Percentiles rank a stretch among this genome's conserved stretches.
Conservation (phyloP, 2,888 invertebrate species). For the Trissonchulus sp. region DNA sequence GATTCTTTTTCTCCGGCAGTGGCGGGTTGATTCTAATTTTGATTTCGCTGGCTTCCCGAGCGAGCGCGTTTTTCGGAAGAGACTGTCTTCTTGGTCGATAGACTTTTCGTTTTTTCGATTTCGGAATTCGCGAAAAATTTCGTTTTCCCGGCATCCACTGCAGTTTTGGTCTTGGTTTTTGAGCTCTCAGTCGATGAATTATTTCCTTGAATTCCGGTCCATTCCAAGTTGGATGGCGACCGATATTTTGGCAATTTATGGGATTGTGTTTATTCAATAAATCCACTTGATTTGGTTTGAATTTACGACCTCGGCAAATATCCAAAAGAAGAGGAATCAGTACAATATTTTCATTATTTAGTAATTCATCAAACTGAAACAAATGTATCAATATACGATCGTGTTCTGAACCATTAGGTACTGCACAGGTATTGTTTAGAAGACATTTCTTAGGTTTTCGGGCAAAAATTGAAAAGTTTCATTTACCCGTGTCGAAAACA, state of each 20-base stretch:
- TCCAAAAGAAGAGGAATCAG: no score
- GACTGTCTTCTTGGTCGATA: not conserved
- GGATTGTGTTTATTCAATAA: not conserved
- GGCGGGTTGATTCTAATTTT: not conserved
- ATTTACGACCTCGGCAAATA: no score
- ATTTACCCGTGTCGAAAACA: no score
- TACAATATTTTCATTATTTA: no score
- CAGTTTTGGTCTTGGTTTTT: not conserved
- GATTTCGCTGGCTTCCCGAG: not conserved
- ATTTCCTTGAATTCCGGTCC: not conserved
- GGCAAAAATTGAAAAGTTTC: no score
- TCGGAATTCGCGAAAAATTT: not conserved
- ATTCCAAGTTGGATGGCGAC: not conserved
- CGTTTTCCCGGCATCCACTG: not conserved
- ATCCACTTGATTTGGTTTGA: no score
- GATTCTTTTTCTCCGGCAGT: no score
- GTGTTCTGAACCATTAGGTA: no score
- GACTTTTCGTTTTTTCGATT: not conserved
- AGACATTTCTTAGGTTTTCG: no score
- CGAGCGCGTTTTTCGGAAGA: not conserved
- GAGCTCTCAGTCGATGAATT: not conserved
- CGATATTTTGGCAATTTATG: not conserved
- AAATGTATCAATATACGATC: no score
- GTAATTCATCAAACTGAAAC: no score
- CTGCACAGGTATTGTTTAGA: no score